A percentile compares a stretch with the other conserved stretches of the same genome.
These are phyloP conservation scores for Trididemnum miniatum DNA, from an alignment of 23 tunicate genomes.

Conservation along the genomic window DNA sequence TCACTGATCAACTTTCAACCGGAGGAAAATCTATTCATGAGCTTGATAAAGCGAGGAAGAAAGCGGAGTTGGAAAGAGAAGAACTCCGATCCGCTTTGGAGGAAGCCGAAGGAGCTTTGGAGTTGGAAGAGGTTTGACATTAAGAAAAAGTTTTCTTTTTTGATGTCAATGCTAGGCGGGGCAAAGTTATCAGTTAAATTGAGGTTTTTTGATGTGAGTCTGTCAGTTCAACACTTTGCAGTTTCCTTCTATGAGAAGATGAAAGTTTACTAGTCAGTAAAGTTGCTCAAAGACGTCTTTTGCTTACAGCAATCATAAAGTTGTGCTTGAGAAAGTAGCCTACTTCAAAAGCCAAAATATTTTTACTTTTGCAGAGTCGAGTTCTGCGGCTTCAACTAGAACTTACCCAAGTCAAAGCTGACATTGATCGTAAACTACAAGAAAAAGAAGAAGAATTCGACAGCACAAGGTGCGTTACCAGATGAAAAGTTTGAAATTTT, in stretches of 20 bases:
- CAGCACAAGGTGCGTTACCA: conserved; percentile 66
- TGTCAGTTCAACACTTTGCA: no score
- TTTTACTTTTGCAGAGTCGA: conserved; percentile 74
- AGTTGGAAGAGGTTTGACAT: conserved; percentile 99
- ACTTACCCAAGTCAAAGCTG: conserved; percentile 95
- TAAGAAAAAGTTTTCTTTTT: no score
- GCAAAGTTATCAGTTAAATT: no score
- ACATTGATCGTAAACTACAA: conserved; percentile 87
- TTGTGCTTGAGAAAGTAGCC: no score
- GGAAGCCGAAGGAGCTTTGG: conserved; percentile 97
- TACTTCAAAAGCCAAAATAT: no score
- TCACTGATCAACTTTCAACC: conserved; percentile 89
- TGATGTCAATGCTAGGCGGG: no score
- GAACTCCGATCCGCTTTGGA: conserved; percentile 91
- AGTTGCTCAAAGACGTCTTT: no score
- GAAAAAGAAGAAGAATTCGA: conserved; percentile 99
- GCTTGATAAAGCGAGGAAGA: conserved; percentile 85
- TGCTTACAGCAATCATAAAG: no score
- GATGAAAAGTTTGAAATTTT: no score
- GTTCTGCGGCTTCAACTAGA: conserved; percentile 95
- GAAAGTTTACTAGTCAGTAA: no score
- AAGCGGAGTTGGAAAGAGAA: conserved; percentile 94
- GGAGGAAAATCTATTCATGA: conserved; percentile 94
- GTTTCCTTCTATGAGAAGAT: no score
- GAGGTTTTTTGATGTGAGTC: no score